A percentile compares a stretch with the other conserved stretches of the same genome.
phyloP scores from a whole-genome alignment of 2,888 invertebrate species.

The Colletes collaris region DNA sequence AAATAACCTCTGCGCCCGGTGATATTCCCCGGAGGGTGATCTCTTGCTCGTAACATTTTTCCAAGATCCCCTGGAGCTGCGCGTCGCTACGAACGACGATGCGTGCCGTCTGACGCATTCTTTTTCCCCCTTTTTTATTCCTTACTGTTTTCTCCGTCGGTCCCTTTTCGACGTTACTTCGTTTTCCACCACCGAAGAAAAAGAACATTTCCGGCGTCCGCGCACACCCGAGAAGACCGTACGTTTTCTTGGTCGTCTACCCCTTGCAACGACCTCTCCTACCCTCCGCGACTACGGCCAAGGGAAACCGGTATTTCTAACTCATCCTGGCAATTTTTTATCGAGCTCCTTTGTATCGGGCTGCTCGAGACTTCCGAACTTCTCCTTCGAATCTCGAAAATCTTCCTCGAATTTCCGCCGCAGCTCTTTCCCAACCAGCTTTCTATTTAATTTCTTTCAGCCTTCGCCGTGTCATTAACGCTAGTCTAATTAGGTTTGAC shows the following conservation, averaged over 20 bases:
- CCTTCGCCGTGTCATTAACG: too few species aligned
- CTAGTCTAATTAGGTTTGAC: neutral
- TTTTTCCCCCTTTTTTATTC: constrained; percentile 28
- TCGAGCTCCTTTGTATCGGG: neutral
- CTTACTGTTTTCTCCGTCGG: neutral
- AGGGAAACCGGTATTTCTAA: constrained; percentile 6
- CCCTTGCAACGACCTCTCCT: neutral
- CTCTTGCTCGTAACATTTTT: constrained; percentile 56
- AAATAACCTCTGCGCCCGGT: constrained; percentile 71
- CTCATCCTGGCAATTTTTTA: constrained; percentile 31
- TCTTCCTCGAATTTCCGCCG: constrained; percentile 12
- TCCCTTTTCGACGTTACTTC: constrained; percentile 21
- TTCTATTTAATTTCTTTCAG: neutral
- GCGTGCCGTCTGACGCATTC: constrained; percentile 56
- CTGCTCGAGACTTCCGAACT: neutral
- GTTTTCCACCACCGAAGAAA: constrained; percentile 13
- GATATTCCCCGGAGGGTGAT: constrained; percentile 69
- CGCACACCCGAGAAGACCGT: neutral
- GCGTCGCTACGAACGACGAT: constrained; percentile 36
- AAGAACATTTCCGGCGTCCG: constrained; percentile 45
- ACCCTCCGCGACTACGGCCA: neutral
- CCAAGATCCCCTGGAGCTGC: constrained; percentile 36
- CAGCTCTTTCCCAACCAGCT: too few species aligned
- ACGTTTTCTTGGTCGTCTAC: constrained; percentile 3
- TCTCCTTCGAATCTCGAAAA: constrained; percentile 2